Evolutionary conservation across 2,113 vertebrate genomes (phyloP).

Genomic region (Acanthisitta chloris): DNA sequence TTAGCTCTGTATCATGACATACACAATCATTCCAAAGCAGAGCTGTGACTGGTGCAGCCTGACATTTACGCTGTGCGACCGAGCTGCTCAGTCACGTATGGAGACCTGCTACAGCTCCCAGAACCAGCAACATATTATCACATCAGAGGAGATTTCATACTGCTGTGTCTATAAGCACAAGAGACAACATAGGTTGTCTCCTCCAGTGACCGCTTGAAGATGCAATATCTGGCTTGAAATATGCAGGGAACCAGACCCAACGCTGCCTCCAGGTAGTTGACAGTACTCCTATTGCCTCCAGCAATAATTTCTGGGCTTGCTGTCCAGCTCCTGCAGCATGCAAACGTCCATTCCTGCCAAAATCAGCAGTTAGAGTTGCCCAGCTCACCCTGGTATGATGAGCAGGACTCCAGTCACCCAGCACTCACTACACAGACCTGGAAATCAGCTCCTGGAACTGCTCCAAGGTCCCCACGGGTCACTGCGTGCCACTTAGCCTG

Average conservation of each 20-base stretch:
- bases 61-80: background rate
- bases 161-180: background rate
- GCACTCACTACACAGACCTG: background rate
- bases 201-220: background rate
- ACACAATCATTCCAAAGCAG: background rate
- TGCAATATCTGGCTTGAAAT: background rate
- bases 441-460: background rate
- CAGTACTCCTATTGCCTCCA: accelerated
- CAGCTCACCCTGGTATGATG: accelerated
- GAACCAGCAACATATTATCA: background rate
- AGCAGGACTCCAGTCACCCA: background rate
- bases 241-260: background rate
- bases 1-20: background rate
- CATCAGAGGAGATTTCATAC: background rate
- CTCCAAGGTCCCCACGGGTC: background rate
- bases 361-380: background rate
- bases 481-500: background rate
- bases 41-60: background rate
- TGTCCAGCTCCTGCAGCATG: background rate
- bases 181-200: background rate
- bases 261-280: background rate
- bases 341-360: background rate
- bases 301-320: background rate
- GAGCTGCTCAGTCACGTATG: background rate
- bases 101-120: background rate